These are phyloP conservation scores for Yponomeuta cagnagella DNA, from an alignment of 2,888 invertebrate genomes.

Conservation along the genomic window DNA sequence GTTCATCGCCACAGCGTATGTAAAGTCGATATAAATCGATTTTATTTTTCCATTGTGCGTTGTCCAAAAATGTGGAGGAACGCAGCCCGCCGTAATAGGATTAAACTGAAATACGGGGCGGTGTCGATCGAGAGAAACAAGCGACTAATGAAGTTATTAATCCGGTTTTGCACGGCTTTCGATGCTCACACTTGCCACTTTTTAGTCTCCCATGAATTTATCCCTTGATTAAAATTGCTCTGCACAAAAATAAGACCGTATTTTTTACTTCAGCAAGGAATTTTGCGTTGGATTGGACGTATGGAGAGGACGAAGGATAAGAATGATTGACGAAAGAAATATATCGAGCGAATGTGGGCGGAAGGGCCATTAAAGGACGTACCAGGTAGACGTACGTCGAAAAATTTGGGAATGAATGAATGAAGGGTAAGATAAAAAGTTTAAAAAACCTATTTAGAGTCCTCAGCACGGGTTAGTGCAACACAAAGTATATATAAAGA, in stretches of 20 bases:
- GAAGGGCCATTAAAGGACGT: background rate
- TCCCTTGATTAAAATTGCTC: constrained; percentile 1
- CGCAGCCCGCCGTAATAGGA: constrained; percentile 59
- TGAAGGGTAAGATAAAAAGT: too few species aligned
- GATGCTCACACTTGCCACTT: constrained; percentile 46
- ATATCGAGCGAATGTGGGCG: too few species aligned
- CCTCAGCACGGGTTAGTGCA: too few species aligned
- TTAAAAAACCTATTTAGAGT: too few species aligned
- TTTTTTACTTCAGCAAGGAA: background rate
- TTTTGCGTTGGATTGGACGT: too few species aligned
- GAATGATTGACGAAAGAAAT: too few species aligned
- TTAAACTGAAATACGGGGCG: constrained; percentile 69
- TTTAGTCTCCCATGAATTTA: constrained; percentile 31
- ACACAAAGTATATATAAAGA: too few species aligned
- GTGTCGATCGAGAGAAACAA: constrained; percentile 70
- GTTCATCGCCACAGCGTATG: background rate
- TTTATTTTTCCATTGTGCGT: constrained; percentile 17
- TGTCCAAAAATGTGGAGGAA: constrained; percentile 46
- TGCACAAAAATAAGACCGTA: background rate
- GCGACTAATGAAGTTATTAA: constrained; percentile 76
- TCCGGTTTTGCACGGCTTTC: constrained; percentile 67
- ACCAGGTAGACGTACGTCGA: background rate
- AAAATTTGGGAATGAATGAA: too few species aligned
- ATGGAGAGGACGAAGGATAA: too few species aligned
- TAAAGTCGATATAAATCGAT: constrained; percentile 5